phyloP scores from a whole-genome alignment of 1,140 invertebrate species.

The Zaprionus africanus region DNA sequence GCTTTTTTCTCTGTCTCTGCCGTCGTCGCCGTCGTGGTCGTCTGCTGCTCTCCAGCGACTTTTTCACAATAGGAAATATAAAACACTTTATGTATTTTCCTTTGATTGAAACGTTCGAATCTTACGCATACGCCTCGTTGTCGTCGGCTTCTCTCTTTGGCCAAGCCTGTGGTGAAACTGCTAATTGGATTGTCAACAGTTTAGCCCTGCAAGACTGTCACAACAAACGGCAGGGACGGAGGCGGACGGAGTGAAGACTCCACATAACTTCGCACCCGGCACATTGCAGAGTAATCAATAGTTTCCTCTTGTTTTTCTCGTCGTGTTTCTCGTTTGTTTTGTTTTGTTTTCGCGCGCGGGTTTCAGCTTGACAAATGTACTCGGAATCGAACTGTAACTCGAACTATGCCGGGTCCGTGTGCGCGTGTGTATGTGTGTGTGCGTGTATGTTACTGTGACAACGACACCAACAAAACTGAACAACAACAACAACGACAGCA shows the following conservation, averaged over 20 bases:
- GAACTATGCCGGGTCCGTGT: slow-evolving; percentile 14
- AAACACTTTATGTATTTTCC: background rate
- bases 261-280: slow-evolving; percentile 68
- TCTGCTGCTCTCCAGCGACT: background rate
- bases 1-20: slow-evolving; percentile 12
- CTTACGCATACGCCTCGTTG: slow-evolving; percentile 34
- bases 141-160: slow-evolving; percentile 40
- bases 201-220: slow-evolving; percentile 49
- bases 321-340: slow-evolving; percentile 21
- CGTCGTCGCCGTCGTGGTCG: slow-evolving; percentile 23
- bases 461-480: slow-evolving; percentile 50
- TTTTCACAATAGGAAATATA: slow-evolving; percentile 2
- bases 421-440: background rate
- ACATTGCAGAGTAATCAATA: slow-evolving; percentile 66
- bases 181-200: slow-evolving; percentile 78
- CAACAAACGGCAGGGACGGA: slow-evolving; percentile 40
- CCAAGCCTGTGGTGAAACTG: slow-evolving; percentile 15
- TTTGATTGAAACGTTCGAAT: background rate
- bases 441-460: slow-evolving; percentile 68
- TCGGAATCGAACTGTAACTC: slow-evolving; percentile 13
- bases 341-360: slow-evolving; percentile 68
- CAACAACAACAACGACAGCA: slow-evolving; percentile 14
- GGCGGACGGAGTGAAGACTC: slow-evolving; percentile 40
- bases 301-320: slow-evolving; percentile 42
- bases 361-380: slow-evolving; percentile 55